A percentile compares a stretch with the other conserved stretches of the same genome.
phyloP scores from a whole-genome alignment of 2,113 vertebrate species.

The Rattus rattus region DNA sequence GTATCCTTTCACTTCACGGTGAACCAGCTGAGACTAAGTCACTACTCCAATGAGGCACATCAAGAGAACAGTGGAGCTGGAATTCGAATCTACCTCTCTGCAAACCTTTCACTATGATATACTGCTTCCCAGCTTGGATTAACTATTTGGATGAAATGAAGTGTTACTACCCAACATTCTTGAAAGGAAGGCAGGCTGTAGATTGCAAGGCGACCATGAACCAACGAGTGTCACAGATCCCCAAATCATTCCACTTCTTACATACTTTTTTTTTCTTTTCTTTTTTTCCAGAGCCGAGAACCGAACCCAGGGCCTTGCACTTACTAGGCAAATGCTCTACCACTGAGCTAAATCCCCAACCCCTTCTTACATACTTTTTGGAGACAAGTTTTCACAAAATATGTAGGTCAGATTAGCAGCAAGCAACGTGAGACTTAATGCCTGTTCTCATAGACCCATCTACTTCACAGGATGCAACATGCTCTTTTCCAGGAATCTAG shows the following conservation, averaged over 20 bases:
- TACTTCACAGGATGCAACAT: background rate
- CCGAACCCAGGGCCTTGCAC: too few species aligned
- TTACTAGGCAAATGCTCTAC: too few species aligned
- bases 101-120: background rate
- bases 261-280: background rate
- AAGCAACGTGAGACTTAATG: background rate
- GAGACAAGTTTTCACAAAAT: slow-evolving; percentile 27
- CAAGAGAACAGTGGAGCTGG: background rate
- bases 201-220: background rate
- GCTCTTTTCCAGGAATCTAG: slow-evolving; percentile 11
- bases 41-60: background rate
- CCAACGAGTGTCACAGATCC: background rate
- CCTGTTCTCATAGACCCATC: background rate
- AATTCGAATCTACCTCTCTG: background rate
- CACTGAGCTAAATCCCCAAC: background rate
- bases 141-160: background rate
- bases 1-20: background rate
- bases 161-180: background rate
- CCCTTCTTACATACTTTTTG: background rate
- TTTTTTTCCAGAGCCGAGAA: too few species aligned
- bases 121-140: background rate
- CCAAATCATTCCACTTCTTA: background rate
- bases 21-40: background rate
- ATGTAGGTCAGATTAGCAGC: background rate
- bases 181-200: background rate